These are phyloP conservation scores for Ametastegia equiseti DNA, from an alignment of 2,888 invertebrate species.

Conservation along the genomic window DNA sequence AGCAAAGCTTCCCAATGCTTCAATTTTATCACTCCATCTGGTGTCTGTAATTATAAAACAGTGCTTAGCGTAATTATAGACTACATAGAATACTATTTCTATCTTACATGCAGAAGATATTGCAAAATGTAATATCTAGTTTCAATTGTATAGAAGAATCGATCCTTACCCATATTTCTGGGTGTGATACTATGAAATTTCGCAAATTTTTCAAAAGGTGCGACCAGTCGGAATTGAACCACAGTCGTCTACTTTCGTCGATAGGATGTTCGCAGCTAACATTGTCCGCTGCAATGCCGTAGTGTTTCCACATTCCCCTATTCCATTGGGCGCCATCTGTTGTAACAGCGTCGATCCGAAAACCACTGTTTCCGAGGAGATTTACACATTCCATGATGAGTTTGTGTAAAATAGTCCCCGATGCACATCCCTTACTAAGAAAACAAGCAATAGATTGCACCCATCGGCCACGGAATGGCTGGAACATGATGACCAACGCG, in stretches of 20 bases:
- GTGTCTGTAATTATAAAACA: constrained; percentile 51
- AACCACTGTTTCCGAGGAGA: too few relatives aligned
- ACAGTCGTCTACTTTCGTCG: constrained; percentile 50
- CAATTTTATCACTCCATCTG: constrained; percentile 53
- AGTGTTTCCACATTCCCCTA: constrained; percentile 55
- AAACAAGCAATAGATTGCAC: too few relatives aligned
- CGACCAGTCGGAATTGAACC: constrained; percentile 58
- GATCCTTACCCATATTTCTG: not conserved
- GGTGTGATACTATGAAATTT: constrained; percentile 41
- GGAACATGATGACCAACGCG: too few relatives aligned
- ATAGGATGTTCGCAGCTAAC: constrained; percentile 54
- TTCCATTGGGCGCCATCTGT: constrained; percentile 59
- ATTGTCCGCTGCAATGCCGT: constrained; percentile 34
- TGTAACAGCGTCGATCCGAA: constrained; percentile 27
- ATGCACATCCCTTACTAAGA: too few relatives aligned
- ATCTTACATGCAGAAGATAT: not conserved
- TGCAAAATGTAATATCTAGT: not conserved
- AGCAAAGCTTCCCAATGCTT: constrained; percentile 54
- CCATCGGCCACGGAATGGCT: too few relatives aligned
- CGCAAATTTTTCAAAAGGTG: constrained; percentile 57
- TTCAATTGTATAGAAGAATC: not conserved
- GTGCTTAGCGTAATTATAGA: too few relatives aligned
- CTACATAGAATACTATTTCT: not conserved
- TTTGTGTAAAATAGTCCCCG: too few relatives aligned
- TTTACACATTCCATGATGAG: too few relatives aligned